Conservation (phyloP, 30 jellyfish, hydroid and myxozoan genomes). For the Nemopilema nomurai region DNA sequence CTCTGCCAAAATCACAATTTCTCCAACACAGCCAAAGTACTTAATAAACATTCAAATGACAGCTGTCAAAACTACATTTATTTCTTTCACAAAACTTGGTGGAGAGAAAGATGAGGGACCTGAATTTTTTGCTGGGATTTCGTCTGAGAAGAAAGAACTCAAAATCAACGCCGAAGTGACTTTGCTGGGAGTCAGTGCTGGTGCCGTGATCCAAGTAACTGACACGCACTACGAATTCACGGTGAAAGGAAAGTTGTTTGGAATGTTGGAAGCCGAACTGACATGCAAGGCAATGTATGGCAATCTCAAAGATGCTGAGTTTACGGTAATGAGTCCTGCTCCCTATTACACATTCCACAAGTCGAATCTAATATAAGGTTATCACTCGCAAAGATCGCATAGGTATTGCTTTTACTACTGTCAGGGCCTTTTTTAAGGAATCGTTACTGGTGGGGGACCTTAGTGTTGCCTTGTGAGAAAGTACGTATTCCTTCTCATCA, state of each 20-base stretch:
- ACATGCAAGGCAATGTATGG: slow-evolving; percentile 27
- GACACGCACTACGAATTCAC: background rate
- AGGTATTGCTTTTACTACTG: too few relatives aligned
- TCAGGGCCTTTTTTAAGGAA: too few relatives aligned
- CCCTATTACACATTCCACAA: too few relatives aligned
- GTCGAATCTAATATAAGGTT: too few relatives aligned
- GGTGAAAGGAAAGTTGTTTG: slow-evolving; percentile 12
- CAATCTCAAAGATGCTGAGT: slow-evolving; percentile 17
- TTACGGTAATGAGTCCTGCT: slow-evolving; percentile 6
- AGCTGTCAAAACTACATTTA: background rate
- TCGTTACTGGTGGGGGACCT: too few relatives aligned
- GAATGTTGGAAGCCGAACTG: slow-evolving; percentile 17
- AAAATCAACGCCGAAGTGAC: slow-evolving; percentile 23
- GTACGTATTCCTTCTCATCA: too few relatives aligned
- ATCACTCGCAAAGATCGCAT: too few relatives aligned
- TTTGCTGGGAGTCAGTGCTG: slow-evolving; percentile 1
- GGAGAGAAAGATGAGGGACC: slow-evolving; percentile 24
- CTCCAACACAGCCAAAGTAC: background rate
- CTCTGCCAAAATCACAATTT: slow-evolving; percentile 1
- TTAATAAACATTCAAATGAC: background rate
- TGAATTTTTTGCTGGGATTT: slow-evolving; percentile 17
- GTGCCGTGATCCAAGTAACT: slow-evolving; percentile 13
- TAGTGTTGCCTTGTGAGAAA: too few relatives aligned
- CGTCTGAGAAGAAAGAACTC: background rate
- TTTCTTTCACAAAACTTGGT: slow-evolving; percentile 11